A percentile compares a stretch with the other conserved stretches of the same genome.
These are phyloP conservation scores for Chromoteleia sp. DNA, from an alignment of 2,888 invertebrate species.

Conservation along the genomic window DNA sequence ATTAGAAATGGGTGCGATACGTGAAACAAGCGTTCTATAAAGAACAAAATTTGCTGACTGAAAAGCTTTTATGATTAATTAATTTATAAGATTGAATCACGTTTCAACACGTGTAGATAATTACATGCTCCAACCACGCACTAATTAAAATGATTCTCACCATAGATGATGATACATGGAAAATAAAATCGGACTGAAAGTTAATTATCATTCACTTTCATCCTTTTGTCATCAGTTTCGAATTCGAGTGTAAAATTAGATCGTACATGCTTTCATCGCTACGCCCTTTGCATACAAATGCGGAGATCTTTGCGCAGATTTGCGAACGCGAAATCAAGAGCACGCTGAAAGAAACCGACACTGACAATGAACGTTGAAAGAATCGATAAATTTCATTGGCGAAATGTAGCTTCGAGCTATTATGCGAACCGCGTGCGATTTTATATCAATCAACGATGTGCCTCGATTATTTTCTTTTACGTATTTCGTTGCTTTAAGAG, in stretches of 20 bases:
- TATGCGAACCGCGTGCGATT: background rate
- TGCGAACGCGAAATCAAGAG: constrained; percentile 9
- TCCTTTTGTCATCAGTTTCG: constrained; percentile 33
- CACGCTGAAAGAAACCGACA: constrained; percentile 30
- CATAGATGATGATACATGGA: constrained; percentile 7
- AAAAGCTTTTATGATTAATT: constrained; percentile 1
- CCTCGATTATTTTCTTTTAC: background rate
- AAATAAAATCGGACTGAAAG: constrained; percentile 23
- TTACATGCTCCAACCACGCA: constrained; percentile 21
- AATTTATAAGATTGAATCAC: constrained; percentile 4
- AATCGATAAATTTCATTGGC: constrained; percentile 36
- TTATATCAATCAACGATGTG: constrained; percentile 6
- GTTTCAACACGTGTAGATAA: constrained; percentile 5
- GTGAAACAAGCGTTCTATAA: background rate
- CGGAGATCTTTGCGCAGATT: background rate
- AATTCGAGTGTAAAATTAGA: constrained; percentile 21
- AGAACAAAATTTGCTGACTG: background rate
- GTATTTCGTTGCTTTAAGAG: too few species aligned
- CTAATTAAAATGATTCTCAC: constrained; percentile 33
- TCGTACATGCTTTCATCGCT: constrained; percentile 9
- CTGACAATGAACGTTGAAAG: constrained; percentile 37
- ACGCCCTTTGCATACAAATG: constrained; percentile 21
- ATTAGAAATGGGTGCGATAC: too few species aligned
- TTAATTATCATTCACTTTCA: constrained; percentile 38
- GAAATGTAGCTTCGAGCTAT: constrained; percentile 4